phyloP scores from a whole-genome alignment of 2,113 vertebrate species.

The Platanista minor region DNA sequence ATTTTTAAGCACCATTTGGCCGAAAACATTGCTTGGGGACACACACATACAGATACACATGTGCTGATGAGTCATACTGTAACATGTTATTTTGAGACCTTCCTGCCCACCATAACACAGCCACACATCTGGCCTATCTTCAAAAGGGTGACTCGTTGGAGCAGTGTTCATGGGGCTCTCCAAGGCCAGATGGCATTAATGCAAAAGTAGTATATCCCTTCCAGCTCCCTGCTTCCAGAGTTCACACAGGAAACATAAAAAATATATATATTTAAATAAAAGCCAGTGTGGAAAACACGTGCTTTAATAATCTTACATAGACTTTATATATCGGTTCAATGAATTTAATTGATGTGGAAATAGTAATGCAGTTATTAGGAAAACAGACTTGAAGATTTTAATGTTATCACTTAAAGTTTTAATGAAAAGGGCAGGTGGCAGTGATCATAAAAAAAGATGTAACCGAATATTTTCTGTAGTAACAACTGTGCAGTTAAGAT shows the following conservation, averaged over 20 bases:
- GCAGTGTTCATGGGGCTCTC: constrained; percentile 50
- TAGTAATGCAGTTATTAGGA: neutral
- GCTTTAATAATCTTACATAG: neutral
- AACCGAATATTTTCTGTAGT: neutral
- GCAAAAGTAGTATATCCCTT: neutral
- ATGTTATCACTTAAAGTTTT: neutral
- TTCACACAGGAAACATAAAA: neutral
- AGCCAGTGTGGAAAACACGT: neutral
- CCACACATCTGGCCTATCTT: constrained; percentile 68
- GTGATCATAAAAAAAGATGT: neutral
- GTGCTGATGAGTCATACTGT: constrained; percentile 28
- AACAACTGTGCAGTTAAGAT: neutral
- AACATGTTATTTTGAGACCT: constrained; percentile 54
- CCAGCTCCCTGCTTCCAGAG: neutral
- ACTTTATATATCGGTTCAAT: neutral
- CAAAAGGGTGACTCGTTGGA: constrained; percentile 67
- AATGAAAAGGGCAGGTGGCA: neutral
- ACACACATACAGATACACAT: neutral
- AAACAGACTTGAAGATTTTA: constrained; percentile 9
- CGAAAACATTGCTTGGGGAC: constrained; percentile 54
- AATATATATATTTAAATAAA: neutral
- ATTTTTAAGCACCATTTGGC: constrained; percentile 67
- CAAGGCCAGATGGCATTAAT: constrained; percentile 44
- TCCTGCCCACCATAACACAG: neutral
- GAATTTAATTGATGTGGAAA: constrained; percentile 5